These are phyloP conservation scores for Hycleus phaleratus DNA, from an alignment of 1,140 invertebrate genomes.

Conservation along the genomic window DNA sequence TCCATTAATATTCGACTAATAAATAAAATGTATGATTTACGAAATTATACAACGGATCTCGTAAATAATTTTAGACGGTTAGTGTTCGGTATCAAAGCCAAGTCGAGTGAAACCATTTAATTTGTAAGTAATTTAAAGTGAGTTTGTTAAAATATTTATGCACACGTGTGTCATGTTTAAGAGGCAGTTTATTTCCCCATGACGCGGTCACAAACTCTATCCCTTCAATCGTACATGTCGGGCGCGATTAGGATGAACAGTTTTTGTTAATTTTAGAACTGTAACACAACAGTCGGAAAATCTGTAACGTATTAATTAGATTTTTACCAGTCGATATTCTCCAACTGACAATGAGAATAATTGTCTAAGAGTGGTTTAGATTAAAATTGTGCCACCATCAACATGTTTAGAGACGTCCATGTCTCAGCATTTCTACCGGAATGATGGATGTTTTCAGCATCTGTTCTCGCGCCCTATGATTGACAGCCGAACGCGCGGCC, in stretches of 20 bases:
- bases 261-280: constrained; percentile 13
- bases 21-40: too few species aligned
- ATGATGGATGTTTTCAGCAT: constrained; percentile 24
- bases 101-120: constrained; percentile 15
- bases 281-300: background rate
- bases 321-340: too few species aligned
- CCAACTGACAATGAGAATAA: too few species aligned
- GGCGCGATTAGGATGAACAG: constrained; percentile 8
- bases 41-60: background rate
- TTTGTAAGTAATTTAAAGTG: constrained; percentile 17
- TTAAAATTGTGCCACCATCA: background rate
- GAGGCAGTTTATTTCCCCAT: constrained; percentile 11
- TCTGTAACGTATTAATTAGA: too few species aligned
- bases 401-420: constrained; percentile 18
- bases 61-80: constrained; percentile 13
- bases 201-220: constrained; percentile 4
- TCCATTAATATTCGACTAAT: too few species aligned
- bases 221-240: constrained; percentile 1
- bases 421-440: constrained; percentile 13
- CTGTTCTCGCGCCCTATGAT: constrained; percentile 23
- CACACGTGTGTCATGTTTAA: constrained; percentile 18
- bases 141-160: constrained; percentile 18
- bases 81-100: constrained; percentile 12
- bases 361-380: too few species aligned
- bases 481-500: constrained; percentile 25